Percentiles rank a stretch among this genome's conserved stretches.
phyloP scores from a whole-genome alignment of 2,113 vertebrate species.

The Oncorhynchus clarkii region DNA sequence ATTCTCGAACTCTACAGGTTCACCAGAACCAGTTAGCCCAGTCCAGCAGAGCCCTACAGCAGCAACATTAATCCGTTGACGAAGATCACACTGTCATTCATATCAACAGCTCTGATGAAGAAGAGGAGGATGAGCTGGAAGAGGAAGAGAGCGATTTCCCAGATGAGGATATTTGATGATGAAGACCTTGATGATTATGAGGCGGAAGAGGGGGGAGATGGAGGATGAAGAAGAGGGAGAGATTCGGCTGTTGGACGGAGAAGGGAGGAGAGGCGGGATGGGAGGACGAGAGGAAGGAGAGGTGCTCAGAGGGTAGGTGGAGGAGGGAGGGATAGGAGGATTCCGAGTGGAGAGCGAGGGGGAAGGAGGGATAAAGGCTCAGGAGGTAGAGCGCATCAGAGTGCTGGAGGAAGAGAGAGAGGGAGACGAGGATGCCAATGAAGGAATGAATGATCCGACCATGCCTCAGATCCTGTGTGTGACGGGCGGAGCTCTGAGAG shows the following conservation, averaged over 20 bases:
- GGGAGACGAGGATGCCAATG: conserved; percentile 49
- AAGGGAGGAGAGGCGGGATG: conserved; percentile 52
- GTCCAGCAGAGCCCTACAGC: conserved; percentile 47
- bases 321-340: conserved; percentile 36
- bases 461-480: conserved; percentile 73
- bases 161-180: conserved; percentile 62
- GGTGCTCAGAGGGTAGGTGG: conserved; percentile 39
- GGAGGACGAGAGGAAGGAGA: conserved; percentile 49
- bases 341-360: conserved; percentile 52
- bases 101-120: conserved; percentile 88
- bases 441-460: conserved; percentile 62
- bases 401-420: conserved; percentile 58
- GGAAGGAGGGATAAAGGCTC: conserved; percentile 59
- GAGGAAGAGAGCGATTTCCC: conserved; percentile 72
- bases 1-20: conserved; percentile 43
- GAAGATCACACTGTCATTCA: conserved; percentile 84
- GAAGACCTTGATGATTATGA: conserved; percentile 66
- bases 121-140: conserved; percentile 77
- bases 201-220: conserved; percentile 54
- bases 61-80: conserved; percentile 59
- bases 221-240: conserved; percentile 60
- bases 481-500: conserved; percentile 61
- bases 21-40: conserved; percentile 72
- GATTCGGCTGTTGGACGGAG: conserved; percentile 65
- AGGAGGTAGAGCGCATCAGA: conserved; percentile 69